Evolutionary conservation across 2,888 invertebrate genomes (phyloP), one percentile per base, ranked within the genome.

Genomic region (Orthosia gracilis): DNA sequence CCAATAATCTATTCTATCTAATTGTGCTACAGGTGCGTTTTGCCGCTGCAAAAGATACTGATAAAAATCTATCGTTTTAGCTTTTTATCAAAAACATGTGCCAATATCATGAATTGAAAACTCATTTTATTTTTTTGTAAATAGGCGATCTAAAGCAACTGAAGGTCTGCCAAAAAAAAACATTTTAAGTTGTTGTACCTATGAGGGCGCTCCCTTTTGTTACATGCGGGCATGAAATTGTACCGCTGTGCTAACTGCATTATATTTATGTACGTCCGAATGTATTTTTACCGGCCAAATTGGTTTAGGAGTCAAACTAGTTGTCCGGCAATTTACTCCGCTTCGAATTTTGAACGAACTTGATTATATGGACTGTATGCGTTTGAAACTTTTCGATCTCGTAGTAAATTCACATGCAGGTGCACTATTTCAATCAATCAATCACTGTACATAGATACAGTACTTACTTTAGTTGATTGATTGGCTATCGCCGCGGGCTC

Each of bases 281-380:
- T 47, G 3, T n/a, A 21, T 69, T 40, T 71, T 23, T 31, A 12
- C 23, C 18, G 15, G 7, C 23, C 0, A 26, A 49, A 78, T 26
- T 49, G 0, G 54, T 54, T 75, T 49, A 17, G 15, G 0, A 26
- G 26, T 26, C 18, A 78, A 78, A 78, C 49, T 61, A 50, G 26
- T 17, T 18, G 12, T 11, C 2, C 5, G 13, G 12, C 40, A 52
- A 21, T 26, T 40, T 40, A 54, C n/a, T 17, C 13, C 17, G 31
- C 18, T 49, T 21, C n/a, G 70, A 58, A 21, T 74, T 47, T 67
- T 15, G 17, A 21, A 11, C 26, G 26, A 54, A 69, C 26, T 40
- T 54, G 3, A 26, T 61, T 75, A 21, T n/a, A n/a, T n/a, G 40
- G 13, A 21, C 15, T 21, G 68, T 26, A 65, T 23, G 58, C 5